These are phyloP conservation scores for Chrysomela aeneicollis DNA, from an alignment of 2,888 invertebrate species.

Conservation along the genomic window DNA sequence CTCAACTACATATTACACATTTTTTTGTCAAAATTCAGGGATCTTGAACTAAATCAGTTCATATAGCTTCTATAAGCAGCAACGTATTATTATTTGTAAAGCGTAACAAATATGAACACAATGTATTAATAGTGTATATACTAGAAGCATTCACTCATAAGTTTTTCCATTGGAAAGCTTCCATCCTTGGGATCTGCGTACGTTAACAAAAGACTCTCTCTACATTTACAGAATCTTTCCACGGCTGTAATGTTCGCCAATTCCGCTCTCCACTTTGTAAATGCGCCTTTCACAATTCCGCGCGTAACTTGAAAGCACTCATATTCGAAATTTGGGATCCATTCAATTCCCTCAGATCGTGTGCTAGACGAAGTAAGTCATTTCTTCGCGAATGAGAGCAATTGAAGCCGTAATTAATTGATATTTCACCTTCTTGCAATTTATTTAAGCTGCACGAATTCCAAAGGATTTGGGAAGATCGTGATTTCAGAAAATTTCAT, in stretches of 20 bases:
- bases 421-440: neutral
- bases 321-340: conserved; percentile 16
- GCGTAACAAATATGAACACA: too few species aligned
- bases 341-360: conserved; percentile 18
- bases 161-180: neutral
- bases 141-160: too few species aligned
- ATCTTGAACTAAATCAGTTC: too few species aligned
- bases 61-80: too few species aligned
- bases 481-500: neutral
- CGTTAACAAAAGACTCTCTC: neutral
- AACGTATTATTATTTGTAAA: too few species aligned
- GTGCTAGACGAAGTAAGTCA: conserved; percentile 12
- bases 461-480: neutral
- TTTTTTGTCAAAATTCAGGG: too few species aligned
- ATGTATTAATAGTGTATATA: too few species aligned
- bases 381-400: conserved; percentile 12
- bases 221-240: conserved; percentile 6
- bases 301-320: conserved; percentile 19
- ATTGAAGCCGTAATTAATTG: conserved; percentile 15
- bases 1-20: too few species aligned
- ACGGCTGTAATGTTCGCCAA: conserved; percentile 15
- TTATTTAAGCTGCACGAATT: neutral
- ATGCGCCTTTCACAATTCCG: conserved; percentile 14
- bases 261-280: conserved; percentile 14
- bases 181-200: neutral